Evolutionary conservation across 2,113 vertebrate genomes (phyloP).

Genomic region (Microtus richardsoni): DNA sequence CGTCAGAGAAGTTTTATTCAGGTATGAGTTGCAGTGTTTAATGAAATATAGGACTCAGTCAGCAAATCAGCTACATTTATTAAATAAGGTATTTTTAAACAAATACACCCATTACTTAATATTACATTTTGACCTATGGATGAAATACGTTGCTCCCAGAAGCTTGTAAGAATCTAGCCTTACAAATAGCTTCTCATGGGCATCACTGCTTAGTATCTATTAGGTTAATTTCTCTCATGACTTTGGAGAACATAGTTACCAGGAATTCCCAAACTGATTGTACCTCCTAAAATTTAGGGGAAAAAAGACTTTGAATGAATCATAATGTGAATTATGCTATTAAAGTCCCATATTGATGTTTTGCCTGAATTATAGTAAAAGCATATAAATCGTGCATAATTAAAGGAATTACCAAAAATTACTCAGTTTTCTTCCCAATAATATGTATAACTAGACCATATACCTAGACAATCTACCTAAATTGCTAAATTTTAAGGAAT

Average conservation of each 20-base stretch:
- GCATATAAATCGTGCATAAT: not conserved
- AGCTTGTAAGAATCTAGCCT: not conserved
- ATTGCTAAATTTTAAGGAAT: not conserved
- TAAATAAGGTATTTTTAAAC: not conserved
- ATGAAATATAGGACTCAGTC: not conserved
- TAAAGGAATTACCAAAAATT: not conserved
- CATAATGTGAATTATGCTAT: not conserved
- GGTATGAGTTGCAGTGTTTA: not conserved
- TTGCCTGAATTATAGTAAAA: conserved; percentile 44
- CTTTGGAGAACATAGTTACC: not conserved
- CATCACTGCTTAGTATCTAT: not conserved
- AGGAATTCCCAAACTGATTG: not conserved
- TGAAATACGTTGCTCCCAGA: not conserved
- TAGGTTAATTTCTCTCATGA: not conserved
- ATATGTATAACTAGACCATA: not conserved
- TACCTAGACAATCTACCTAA: not conserved
- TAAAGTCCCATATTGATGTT: not conserved
- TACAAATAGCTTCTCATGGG: not conserved
- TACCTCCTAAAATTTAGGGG: not conserved
- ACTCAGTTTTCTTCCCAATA: not conserved
- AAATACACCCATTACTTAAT: not conserved
- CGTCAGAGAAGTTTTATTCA: not conserved
- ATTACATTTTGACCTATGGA: not conserved
- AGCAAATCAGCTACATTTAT: not conserved
- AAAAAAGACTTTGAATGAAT: not conserved